Percentiles rank a stretch among this genome's conserved stretches.
These are phyloP conservation scores for Thymelicus lineola DNA, from an alignment of 2,888 invertebrate genomes.

Conservation along the genomic window DNA sequence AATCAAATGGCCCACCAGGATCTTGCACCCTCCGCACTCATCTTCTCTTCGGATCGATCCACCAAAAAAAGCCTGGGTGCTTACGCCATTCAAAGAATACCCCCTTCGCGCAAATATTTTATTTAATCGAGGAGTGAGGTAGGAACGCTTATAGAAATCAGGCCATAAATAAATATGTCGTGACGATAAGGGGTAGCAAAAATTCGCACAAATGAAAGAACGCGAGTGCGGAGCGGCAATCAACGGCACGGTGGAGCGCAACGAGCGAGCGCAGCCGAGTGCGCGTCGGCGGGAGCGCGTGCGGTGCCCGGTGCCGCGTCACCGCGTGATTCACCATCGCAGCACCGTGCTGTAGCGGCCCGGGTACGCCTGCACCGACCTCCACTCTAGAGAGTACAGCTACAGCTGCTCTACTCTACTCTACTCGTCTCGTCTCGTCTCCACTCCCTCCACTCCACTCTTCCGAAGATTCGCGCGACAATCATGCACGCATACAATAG, in stretches of 20 bases:
- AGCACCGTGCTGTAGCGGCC: conserved; percentile 15
- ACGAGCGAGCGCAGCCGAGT: conserved; percentile 51
- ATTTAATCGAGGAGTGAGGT: background rate
- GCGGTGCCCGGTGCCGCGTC: conserved; percentile 46
- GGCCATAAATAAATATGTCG: background rate
- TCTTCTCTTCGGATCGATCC: background rate
- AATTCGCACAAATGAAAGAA: conserved; percentile 1
- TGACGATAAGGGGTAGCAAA: background rate
- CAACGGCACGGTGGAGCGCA: conserved; percentile 54
- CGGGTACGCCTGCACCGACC: conserved; percentile 47
- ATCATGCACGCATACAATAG: no score
- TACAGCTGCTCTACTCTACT: background rate
- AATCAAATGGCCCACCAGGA: conserved; percentile 48
- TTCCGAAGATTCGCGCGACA: no score
- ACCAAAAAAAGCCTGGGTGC: conserved; percentile 1
- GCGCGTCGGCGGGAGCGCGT: conserved; percentile 40
- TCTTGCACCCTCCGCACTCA: conserved; percentile 40
- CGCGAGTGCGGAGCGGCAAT: conserved; percentile 33
- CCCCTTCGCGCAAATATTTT: background rate
- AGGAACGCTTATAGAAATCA: background rate
- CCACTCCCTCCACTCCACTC: no score
- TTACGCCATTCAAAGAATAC: background rate
- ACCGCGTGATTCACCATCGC: conserved; percentile 44
- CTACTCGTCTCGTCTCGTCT: background rate
- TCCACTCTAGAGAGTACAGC: background rate